Percentiles rank a stretch among this genome's conserved stretches.
phyloP scores from a whole-genome alignment of 2,797 vertebrate species.

The Macropodus opercularis region DNA sequence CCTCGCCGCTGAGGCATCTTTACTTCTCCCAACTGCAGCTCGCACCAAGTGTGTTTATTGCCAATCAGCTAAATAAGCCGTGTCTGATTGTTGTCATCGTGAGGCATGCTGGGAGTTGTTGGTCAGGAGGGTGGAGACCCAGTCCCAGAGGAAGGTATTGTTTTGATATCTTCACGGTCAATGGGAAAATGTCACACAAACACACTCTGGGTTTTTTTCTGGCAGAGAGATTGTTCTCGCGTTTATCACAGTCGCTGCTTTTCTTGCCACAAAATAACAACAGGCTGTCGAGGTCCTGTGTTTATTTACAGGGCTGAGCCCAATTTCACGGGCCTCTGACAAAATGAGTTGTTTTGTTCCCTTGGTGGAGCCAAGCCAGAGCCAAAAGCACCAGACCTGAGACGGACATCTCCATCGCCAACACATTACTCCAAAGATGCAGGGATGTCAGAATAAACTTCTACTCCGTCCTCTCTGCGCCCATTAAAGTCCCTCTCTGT shows the following conservation, averaged over 20 bases:
- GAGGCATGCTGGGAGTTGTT: slow-evolving; percentile 5
- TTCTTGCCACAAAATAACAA: slow-evolving; percentile 8
- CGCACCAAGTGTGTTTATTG: background rate
- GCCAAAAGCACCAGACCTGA: slow-evolving; percentile 25
- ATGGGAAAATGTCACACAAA: slow-evolving; percentile 39
- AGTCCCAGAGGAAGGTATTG: slow-evolving; percentile 40
- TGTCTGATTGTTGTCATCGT: background rate
- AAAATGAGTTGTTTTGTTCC: slow-evolving; percentile 42
- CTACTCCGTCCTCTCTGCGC: background rate
- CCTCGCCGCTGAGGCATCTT: slow-evolving; percentile 7
- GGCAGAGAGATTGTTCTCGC: slow-evolving; percentile 19
- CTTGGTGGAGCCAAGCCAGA: slow-evolving; percentile 22
- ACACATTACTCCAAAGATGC: slow-evolving; percentile 10
- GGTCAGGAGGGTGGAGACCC: slow-evolving; percentile 28
- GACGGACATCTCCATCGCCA: background rate
- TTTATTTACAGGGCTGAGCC: slow-evolving; percentile 29
- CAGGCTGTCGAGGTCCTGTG: slow-evolving; percentile 8
- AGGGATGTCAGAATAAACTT: slow-evolving; percentile 5
- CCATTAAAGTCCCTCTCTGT: slow-evolving; percentile 1
- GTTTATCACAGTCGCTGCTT: slow-evolving; percentile 24
- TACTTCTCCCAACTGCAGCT: slow-evolving; percentile 6
- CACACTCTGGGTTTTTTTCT: slow-evolving; percentile 19
- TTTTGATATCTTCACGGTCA: slow-evolving; percentile 35
- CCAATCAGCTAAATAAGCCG: background rate
- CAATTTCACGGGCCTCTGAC: slow-evolving; percentile 29